Conservation (phyloP, 2,888 invertebrate species). For the Schizotus pectinicornis region DNA sequence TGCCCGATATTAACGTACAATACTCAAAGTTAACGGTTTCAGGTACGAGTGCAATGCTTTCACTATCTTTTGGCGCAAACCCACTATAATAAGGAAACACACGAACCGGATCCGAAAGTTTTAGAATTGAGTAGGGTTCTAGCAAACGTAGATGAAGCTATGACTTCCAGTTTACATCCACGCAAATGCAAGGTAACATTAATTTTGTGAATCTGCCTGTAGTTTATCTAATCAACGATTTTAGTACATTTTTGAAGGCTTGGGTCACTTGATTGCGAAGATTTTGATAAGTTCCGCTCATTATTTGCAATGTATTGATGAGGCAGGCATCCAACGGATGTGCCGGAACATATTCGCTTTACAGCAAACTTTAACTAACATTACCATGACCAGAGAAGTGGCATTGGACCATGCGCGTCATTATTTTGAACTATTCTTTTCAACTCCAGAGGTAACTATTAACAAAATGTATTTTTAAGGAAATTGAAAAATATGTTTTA, state of each 20-base stretch:
- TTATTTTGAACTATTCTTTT: constrained; percentile 86
- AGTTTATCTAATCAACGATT: constrained; percentile 42
- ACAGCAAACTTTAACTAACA: constrained; percentile 84
- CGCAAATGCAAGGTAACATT: constrained; percentile 73
- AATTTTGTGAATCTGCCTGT: constrained; percentile 4
- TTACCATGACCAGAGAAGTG: constrained; percentile 80
- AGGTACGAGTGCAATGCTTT: constrained; percentile 93
- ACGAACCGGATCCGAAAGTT: constrained; percentile 79
- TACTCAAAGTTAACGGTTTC: constrained; percentile 41
- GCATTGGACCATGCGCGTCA: constrained; percentile 88
- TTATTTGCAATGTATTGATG: constrained; percentile 80
- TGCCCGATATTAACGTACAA: not conserved
- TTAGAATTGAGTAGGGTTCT: constrained; percentile 80
- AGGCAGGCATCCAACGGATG: constrained; percentile 82
- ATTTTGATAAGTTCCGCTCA: constrained; percentile 83
- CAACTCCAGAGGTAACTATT: constrained; percentile 75
- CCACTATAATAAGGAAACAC: constrained; percentile 69
- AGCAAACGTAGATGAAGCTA: constrained; percentile 77
- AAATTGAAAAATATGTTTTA: constrained; percentile 24
- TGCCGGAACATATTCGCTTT: constrained; percentile 84
- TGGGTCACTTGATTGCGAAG: constrained; percentile 80
- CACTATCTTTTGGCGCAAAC: constrained; percentile 74
- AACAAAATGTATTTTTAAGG: constrained; percentile 23
- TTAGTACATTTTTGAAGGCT: constrained; percentile 88
- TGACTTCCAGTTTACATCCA: constrained; percentile 76